A percentile compares a stretch with the other conserved stretches of the same genome.
Evolutionary conservation across 2,888 invertebrate genomes (phyloP).

Genomic region (Trissolcus japonicus): DNA sequence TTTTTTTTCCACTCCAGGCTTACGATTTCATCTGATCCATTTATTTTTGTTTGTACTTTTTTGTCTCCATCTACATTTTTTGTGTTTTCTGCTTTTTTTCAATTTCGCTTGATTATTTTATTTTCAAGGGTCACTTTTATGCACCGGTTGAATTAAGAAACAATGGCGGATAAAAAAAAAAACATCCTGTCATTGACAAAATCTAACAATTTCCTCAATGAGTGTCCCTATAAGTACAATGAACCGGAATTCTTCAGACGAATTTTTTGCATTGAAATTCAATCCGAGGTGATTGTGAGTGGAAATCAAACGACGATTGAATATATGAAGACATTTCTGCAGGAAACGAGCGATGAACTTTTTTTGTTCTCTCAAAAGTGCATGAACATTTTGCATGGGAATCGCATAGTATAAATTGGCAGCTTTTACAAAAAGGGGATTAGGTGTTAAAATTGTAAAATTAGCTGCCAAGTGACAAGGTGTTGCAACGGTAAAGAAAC

Average conservation of each 20-base stretch:
- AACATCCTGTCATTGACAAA: slow-evolving; percentile 10
- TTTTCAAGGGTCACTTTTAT: no score
- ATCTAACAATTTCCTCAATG: slow-evolving; percentile 19
- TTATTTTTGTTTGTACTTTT: slow-evolving; percentile 3
- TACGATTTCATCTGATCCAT: no score
- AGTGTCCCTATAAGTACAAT: slow-evolving; percentile 58
- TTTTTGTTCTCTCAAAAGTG: neutral
- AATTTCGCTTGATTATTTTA: no score
- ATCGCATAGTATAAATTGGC: no score
- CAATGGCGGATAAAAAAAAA: neutral
- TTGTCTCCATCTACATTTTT: no score
- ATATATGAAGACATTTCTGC: slow-evolving; percentile 35
- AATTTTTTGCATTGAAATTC: slow-evolving; percentile 58
- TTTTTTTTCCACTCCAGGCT: slow-evolving; percentile 19
- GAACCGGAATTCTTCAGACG: slow-evolving; percentile 63
- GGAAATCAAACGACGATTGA: slow-evolving; percentile 45
- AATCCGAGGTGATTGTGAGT: slow-evolving; percentile 57
- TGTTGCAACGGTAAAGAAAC: slow-evolving; percentile 19
- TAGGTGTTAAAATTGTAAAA: no score
- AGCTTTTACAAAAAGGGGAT: no score
- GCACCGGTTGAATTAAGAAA: no score
- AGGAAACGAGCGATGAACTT: slow-evolving; percentile 60
- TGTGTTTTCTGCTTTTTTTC: no score
- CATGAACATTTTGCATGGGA: no score
- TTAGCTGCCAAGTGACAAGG: no score